Conservation (phyloP, 2,113 vertebrate species). For the Uropsilus gracilis region DNA sequence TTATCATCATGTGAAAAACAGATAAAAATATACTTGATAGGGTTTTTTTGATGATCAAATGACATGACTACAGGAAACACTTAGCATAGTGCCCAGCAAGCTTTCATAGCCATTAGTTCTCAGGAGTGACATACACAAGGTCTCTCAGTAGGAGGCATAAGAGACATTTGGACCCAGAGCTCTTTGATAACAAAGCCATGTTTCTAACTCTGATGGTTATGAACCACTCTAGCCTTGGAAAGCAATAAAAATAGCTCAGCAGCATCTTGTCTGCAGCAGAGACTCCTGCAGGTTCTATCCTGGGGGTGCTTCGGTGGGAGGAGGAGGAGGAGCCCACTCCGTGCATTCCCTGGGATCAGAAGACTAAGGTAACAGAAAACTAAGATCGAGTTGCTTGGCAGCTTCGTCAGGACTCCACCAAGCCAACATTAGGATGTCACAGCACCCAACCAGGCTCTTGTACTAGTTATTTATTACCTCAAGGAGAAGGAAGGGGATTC, state of each 20-base stretch:
- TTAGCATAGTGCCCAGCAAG: neutral
- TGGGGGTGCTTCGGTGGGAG: neutral
- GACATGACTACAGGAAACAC: neutral
- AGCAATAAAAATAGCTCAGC: neutral
- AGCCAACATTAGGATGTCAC: neutral
- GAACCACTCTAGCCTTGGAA: neutral
- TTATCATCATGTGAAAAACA: neutral
- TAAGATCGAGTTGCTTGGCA: neutral
- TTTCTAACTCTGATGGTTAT: neutral
- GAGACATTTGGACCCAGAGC: neutral
- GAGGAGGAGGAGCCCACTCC: neutral
- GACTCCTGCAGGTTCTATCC: neutral
- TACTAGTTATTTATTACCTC: conserved; percentile 11
- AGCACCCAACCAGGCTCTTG: neutral
- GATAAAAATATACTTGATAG: neutral
- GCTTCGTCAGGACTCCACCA: neutral
- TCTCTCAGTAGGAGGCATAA: neutral
- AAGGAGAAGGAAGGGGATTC: conserved; percentile 2
- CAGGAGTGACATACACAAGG: fast-evolving
- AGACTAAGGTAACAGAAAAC: neutral
- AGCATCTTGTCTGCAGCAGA: neutral
- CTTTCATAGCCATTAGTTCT: neutral
- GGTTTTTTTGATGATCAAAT: too few species aligned
- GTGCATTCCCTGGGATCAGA: neutral
- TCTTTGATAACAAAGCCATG: neutral